Conservation (phyloP, 2,888 invertebrate species). For the Caradrina kadenii region DNA sequence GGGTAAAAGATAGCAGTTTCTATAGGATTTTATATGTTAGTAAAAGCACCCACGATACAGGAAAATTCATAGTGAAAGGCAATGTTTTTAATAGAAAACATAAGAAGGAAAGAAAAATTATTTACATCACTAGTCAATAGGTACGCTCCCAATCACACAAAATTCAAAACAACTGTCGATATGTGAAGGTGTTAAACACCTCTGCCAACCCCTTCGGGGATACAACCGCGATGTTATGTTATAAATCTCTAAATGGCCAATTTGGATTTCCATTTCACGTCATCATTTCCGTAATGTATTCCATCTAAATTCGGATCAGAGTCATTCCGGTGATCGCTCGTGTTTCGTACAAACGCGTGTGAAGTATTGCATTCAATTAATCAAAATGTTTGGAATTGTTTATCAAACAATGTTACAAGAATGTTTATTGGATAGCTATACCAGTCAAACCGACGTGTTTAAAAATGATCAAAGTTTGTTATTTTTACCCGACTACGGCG, state of each 20-base stretch:
- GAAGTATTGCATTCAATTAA: constrained; percentile 57
- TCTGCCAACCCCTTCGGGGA: neutral
- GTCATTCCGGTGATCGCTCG: constrained; percentile 72
- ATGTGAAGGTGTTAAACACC: neutral
- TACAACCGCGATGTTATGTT: constrained; percentile 21
- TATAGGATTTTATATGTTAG: no score
- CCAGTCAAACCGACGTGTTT: neutral
- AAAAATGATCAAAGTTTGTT: neutral
- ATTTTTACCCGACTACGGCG: no score
- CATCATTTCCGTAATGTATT: constrained; percentile 75
- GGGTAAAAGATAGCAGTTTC: no score
- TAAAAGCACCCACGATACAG: no score
- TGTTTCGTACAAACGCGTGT: constrained; percentile 33
- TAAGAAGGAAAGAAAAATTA: no score
- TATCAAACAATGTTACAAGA: constrained; percentile 22
- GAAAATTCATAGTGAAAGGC: no score
- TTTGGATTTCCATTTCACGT: constrained; percentile 76
- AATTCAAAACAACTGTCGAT: neutral
- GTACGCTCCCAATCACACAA: neutral
- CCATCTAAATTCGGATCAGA: constrained; percentile 79
- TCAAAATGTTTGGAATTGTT: constrained; percentile 49
- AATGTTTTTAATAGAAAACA: no score
- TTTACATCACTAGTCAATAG: no score
- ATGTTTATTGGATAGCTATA: constrained; percentile 29
- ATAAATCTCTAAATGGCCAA: constrained; percentile 72